A percentile compares a stretch with the other conserved stretches of the same genome.
Evolutionary conservation across 2,888 invertebrate species (phyloP).

Genomic region (Palloptera scutellata): DNA sequence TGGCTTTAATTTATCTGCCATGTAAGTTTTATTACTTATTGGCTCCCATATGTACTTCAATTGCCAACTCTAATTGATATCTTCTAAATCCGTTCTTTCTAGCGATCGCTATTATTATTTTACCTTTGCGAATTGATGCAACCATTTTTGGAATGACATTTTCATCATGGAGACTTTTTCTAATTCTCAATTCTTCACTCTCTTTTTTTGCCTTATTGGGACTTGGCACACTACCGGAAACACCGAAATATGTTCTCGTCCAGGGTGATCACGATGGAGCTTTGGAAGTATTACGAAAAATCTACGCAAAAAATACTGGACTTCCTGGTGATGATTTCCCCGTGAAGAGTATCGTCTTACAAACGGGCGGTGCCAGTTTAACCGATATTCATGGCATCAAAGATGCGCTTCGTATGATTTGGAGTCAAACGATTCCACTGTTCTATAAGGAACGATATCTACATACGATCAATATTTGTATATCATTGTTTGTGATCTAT

Average conservation of each 20-base stretch:
- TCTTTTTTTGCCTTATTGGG: constrained; percentile 70
- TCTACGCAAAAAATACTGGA: constrained; percentile 69
- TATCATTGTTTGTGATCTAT: constrained; percentile 52
- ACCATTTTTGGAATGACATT: constrained; percentile 68
- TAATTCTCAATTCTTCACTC: constrained; percentile 73
- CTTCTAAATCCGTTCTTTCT: constrained; percentile 40
- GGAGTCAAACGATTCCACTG: constrained; percentile 58
- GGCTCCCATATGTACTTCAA: neutral
- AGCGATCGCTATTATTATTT: constrained; percentile 75
- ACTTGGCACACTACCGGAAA: constrained; percentile 74
- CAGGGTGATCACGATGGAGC: constrained; percentile 70
- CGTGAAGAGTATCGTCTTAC: constrained; percentile 58
- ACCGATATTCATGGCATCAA: constrained; percentile 48
- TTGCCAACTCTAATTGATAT: neutral
- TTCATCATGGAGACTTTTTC: constrained; percentile 79
- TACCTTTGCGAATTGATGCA: constrained; percentile 68
- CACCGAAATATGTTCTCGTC: constrained; percentile 78
- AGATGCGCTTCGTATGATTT: constrained; percentile 55
- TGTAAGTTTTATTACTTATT: constrained; percentile 53
- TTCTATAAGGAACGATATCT: constrained; percentile 49
- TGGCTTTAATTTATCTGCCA: constrained; percentile 68
- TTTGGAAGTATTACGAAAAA: constrained; percentile 68
- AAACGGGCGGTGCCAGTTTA: constrained; percentile 52
- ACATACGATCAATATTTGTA: constrained; percentile 57
- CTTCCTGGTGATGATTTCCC: constrained; percentile 65